Base-by-base conservation (phyloP, 2,113 vertebrate species). In the Nanorana parkeri region DNA sequence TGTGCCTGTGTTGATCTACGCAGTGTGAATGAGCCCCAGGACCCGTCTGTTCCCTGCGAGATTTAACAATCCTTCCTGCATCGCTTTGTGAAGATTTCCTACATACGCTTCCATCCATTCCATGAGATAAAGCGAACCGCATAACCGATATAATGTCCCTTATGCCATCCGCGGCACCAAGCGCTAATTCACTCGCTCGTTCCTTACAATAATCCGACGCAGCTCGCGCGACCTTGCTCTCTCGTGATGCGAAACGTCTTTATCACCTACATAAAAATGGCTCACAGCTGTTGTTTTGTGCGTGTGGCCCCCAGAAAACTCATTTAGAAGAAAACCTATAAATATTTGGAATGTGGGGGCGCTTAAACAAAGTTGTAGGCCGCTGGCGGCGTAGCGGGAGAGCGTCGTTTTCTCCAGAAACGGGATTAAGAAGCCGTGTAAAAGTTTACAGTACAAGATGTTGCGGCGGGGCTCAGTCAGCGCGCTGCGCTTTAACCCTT, bases 391-490 rank as follows among this genome's bases (percentile, higher is more conserved):
- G 36, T 60, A 58, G 47, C 3, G 63, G 68, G 17, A 20, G 26
- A 73, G 68, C n/a, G n/a, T n/a, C n/a, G n/a, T n/a, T n/a, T n/a
- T n/a, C n/a, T n/a, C n/a, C n/a, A n/a, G n/a, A n/a, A 81, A 73
- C n/a, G 65, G 79, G 79, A 73, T 81, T 81, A 81, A 74, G 69
- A 81, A 54, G 1, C 26, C 68, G 73, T 61, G 51, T 81, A 81
- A 81, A 81, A 74, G 19, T 36, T 81, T 73, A 73, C 79, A 72
- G 41, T 73, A 81, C 36, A 60, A 51, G 63, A 65, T 63, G 68
- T 17, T 60, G 71, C 28, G 55, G 66, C 32, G 3, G 60, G 51
- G 60, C 41, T 6, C 19, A 26, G 55, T 73, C 60, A n/a, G 47
- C 32, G 32, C n/a, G n/a, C n/a, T n/a, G n/a, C n/a, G n/a, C n/a